Conservation (phyloP, 1,140 invertebrate species). For the Lordiphosa mommai region DNA sequence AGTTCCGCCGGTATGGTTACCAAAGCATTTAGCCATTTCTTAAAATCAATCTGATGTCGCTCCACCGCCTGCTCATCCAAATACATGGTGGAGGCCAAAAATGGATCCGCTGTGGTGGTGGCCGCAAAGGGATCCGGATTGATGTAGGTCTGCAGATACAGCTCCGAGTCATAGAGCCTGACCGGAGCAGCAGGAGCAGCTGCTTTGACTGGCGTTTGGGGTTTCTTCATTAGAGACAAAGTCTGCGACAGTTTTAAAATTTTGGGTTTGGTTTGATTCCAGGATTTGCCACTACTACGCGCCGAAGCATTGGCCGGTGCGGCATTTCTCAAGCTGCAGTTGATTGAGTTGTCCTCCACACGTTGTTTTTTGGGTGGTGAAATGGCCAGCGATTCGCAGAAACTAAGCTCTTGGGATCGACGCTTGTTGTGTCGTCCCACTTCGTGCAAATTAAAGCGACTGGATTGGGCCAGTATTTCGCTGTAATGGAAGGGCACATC, state of each 20-base stretch:
- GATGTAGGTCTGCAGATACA: conserved; percentile 68
- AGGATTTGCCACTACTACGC: conserved; percentile 24
- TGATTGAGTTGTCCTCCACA: conserved; percentile 26
- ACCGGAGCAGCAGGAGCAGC: conserved; percentile 12
- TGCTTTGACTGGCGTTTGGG: conserved; percentile 40
- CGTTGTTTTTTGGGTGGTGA: conserved; percentile 65
- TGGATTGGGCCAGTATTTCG: conserved; percentile 76
- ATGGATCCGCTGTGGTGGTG: conserved; percentile 85
- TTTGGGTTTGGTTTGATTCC: conserved; percentile 53
- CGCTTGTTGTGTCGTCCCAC: conserved; percentile 60
- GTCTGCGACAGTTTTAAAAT: conserved; percentile 62
- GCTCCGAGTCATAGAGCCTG: conserved; percentile 68
- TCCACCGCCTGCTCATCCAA: conserved; percentile 90
- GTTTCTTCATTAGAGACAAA: conserved; percentile 53
- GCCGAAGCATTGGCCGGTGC: background rate
- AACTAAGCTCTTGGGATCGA: conserved; percentile 58
- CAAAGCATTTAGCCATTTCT: conserved; percentile 92
- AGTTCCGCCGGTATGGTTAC: conserved; percentile 89
- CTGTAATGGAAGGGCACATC: conserved; percentile 68
- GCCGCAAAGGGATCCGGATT: conserved; percentile 83
- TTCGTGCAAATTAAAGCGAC: conserved; percentile 75
- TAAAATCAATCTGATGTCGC: conserved; percentile 90
- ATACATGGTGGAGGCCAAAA: conserved; percentile 84
- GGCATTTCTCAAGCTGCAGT: conserved; percentile 1
- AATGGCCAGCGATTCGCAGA: conserved; percentile 57